phyloP scores from a whole-genome alignment of 2,113 vertebrate genomes.

The Paedocypris sp. region DNA sequence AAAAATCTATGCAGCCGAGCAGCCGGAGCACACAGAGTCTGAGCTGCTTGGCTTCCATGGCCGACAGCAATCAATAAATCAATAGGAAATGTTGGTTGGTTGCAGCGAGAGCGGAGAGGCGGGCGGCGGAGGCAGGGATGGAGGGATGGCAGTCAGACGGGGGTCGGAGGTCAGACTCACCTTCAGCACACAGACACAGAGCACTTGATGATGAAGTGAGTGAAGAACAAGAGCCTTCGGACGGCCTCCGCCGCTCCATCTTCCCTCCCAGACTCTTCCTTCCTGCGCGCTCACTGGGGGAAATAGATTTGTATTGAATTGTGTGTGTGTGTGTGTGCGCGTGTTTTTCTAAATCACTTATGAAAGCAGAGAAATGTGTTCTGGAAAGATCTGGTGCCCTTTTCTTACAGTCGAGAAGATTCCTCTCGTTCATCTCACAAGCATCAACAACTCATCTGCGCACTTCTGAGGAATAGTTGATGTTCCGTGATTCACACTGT shows the following conservation, averaged over 20 bases:
- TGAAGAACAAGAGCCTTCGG: constrained; percentile 43
- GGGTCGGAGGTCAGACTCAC: constrained; percentile 71
- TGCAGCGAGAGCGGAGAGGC: constrained; percentile 86
- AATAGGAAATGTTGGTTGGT: constrained; percentile 91
- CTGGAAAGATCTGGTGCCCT: too few relatives aligned
- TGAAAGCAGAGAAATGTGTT: too few relatives aligned
- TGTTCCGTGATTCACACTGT: too few relatives aligned
- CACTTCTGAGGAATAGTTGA: too few relatives aligned
- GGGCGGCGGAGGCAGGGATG: constrained; percentile 85
- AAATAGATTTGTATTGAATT: too few relatives aligned
- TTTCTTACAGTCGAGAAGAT: too few relatives aligned
- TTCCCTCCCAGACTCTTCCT: neutral
- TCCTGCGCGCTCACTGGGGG: too few relatives aligned
- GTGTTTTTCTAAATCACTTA: too few relatives aligned
- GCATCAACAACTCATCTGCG: too few relatives aligned
- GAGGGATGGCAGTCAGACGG: constrained; percentile 63
- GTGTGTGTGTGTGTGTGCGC: too few relatives aligned
- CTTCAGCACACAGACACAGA: constrained; percentile 66
- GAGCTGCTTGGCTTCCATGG: constrained; percentile 76
- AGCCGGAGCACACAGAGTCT: constrained; percentile 74
- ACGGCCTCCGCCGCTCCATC: constrained; percentile 25
- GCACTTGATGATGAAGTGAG: constrained; percentile 64
- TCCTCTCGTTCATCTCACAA: too few relatives aligned
- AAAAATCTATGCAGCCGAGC: constrained; percentile 76
- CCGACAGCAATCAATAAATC: constrained; percentile 96